These are phyloP conservation scores for Acronicta psi DNA, from an alignment of 2,888 invertebrate species.

Conservation along the genomic window DNA sequence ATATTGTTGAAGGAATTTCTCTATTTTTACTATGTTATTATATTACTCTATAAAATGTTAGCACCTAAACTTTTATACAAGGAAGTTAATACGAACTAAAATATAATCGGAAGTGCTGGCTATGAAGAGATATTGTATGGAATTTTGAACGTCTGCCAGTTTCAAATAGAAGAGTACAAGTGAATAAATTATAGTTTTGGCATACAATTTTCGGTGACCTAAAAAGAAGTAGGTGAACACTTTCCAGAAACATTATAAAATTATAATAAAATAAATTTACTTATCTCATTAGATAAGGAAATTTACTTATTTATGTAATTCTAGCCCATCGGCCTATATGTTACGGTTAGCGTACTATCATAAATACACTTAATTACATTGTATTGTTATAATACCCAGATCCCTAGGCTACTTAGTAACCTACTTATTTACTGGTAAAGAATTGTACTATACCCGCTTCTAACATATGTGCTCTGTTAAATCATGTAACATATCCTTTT, in stretches of 20 bases:
- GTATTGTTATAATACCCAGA: too few relatives aligned
- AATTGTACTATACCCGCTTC: too few relatives aligned
- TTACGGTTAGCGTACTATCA: too few relatives aligned
- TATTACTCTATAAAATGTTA: slow-evolving; percentile 3
- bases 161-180: slow-evolving; percentile 39
- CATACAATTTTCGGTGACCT: slow-evolving; percentile 47
- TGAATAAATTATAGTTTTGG: slow-evolving; percentile 40
- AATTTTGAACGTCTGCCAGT: slow-evolving; percentile 58
- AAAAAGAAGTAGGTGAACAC: slow-evolving; percentile 32
- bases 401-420: too few relatives aligned
- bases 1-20: neutral
- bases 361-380: too few relatives aligned
- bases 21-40: neutral
- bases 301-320: neutral
- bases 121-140: slow-evolving; percentile 32
- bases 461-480: too few relatives aligned
- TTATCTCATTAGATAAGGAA: too few relatives aligned
- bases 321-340: neutral
- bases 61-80: neutral
- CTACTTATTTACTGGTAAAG: too few relatives aligned
- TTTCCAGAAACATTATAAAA: slow-evolving; percentile 13
- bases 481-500: too few relatives aligned
- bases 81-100: slow-evolving; percentile 19
- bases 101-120: slow-evolving; percentile 40
- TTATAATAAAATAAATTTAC: neutral